These are phyloP conservation scores for Drosophila mettleri DNA, from an alignment of 2,888 invertebrate species.

Conservation along the genomic window DNA sequence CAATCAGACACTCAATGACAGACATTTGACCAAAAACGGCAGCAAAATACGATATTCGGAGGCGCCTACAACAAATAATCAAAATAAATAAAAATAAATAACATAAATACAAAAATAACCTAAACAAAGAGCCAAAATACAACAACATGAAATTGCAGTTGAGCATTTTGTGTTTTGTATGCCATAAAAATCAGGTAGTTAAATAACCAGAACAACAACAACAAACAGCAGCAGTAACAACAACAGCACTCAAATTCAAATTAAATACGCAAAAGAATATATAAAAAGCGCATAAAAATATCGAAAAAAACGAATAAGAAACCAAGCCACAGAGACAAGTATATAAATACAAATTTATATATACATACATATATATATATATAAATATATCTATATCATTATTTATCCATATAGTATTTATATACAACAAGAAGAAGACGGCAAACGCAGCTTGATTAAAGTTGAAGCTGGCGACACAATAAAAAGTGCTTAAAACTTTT, in stretches of 20 bases:
- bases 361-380: neutral
- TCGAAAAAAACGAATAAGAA: conserved; percentile 15
- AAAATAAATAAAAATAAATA: conserved; percentile 10
- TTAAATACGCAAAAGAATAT: conserved; percentile 70
- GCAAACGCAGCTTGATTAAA: conserved; percentile 60
- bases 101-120: conserved; percentile 6
- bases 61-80: conserved; percentile 49
- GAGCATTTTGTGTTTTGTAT: conserved; percentile 43
- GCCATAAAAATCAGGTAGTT: conserved; percentile 68
- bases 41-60: conserved; percentile 40
- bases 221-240: conserved; percentile 27
- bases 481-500: conserved; percentile 62
- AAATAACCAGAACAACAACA: conserved; percentile 44
- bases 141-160: conserved; percentile 40
- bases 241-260: conserved; percentile 47
- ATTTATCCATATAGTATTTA: conserved; percentile 2
- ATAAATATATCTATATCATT: neutral
- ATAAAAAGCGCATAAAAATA: conserved; percentile 56
- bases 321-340: neutral
- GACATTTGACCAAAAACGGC: conserved; percentile 69
- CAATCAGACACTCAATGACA: conserved; percentile 51
- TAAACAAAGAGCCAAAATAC: conserved; percentile 24
- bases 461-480: conserved; percentile 64
- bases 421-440: conserved; percentile 17
- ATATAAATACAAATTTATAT: neutral